Evolutionary conservation across 2,113 vertebrate species (phyloP).

Genomic region (Stigmatopora nigra): DNA sequence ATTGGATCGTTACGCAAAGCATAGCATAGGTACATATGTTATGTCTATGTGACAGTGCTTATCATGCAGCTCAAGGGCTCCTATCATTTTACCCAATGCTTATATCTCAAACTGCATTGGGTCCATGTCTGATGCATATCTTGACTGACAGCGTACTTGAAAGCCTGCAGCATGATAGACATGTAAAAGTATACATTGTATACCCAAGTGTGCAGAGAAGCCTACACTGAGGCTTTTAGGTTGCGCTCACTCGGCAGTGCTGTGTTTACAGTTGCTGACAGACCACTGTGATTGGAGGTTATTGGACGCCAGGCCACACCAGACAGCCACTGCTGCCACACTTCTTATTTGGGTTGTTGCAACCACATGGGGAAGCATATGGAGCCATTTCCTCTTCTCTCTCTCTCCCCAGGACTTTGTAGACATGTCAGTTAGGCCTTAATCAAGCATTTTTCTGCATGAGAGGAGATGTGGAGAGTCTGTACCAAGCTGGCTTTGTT

Average conservation of each 20-base stretch:
- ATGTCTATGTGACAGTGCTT: constrained; percentile 60
- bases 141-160: constrained; percentile 53
- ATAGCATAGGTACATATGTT: constrained; percentile 61
- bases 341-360: constrained; percentile 33
- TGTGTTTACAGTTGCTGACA: constrained; percentile 29
- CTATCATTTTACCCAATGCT: constrained; percentile 57
- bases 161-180: constrained; percentile 52
- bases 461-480: constrained; percentile 50
- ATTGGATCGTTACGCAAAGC: constrained; percentile 43
- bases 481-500: constrained; percentile 46
- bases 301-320: constrained; percentile 30
- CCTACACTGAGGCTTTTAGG: constrained; percentile 16
- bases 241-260: constrained; percentile 13
- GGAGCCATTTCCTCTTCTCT: constrained; percentile 47
- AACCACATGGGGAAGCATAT: constrained; percentile 58
- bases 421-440: constrained; percentile 59
- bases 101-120: constrained; percentile 57
- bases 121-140: constrained; percentile 64
- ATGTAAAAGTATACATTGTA: constrained; percentile 55
- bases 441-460: constrained; percentile 63
- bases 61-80: constrained; percentile 63
- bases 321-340: constrained; percentile 34
- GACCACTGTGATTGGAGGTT: constrained; percentile 34
- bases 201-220: constrained; percentile 18
- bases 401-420: constrained; percentile 49